Conservation (phyloP, 2,888 invertebrate species). For the Noctuana brunneofusca region DNA sequence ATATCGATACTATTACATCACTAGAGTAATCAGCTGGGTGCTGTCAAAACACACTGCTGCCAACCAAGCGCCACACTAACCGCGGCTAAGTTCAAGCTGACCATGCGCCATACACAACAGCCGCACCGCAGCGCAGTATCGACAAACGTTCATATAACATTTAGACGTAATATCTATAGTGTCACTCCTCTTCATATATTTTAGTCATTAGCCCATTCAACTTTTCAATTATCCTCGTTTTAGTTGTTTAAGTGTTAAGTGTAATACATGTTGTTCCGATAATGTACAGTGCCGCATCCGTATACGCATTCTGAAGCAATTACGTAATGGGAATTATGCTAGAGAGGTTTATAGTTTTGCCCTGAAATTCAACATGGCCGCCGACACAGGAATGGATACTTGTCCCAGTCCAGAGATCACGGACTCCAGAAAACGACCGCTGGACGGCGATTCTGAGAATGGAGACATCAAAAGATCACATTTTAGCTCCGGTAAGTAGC, state of each 20-base stretch:
- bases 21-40: slow-evolving; percentile 75
- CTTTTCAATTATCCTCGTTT: slow-evolving; percentile 66
- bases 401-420: slow-evolving; percentile 96
- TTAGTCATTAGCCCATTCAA: slow-evolving; percentile 72
- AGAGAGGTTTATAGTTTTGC: slow-evolving; percentile 82
- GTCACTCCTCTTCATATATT: slow-evolving; percentile 75
- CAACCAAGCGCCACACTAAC: slow-evolving; percentile 57
- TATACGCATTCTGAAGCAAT: slow-evolving; percentile 75
- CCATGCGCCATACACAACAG: slow-evolving; percentile 70
- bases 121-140: slow-evolving; percentile 65
- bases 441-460: slow-evolving; percentile 93
- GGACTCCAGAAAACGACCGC: slow-evolving; percentile 94
- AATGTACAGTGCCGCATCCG: slow-evolving; percentile 74
- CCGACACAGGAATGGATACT: slow-evolving; percentile 96
- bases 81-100: slow-evolving; percentile 66
- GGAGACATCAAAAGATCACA: slow-evolving; percentile 94
- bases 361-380: slow-evolving; percentile 91
- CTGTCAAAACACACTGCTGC: slow-evolving; percentile 67
- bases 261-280: slow-evolving; percentile 69
- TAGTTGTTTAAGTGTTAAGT: slow-evolving; percentile 79
- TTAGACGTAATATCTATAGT: slow-evolving; percentile 77
- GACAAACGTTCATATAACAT: slow-evolving; percentile 81
- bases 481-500: slow-evolving; percentile 92
- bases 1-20: slow-evolving; percentile 39
- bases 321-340: slow-evolving; percentile 84